Evolutionary conservation across 1,140 invertebrate species (phyloP).

Genomic region (Diplogasteroides magnus): DNA sequence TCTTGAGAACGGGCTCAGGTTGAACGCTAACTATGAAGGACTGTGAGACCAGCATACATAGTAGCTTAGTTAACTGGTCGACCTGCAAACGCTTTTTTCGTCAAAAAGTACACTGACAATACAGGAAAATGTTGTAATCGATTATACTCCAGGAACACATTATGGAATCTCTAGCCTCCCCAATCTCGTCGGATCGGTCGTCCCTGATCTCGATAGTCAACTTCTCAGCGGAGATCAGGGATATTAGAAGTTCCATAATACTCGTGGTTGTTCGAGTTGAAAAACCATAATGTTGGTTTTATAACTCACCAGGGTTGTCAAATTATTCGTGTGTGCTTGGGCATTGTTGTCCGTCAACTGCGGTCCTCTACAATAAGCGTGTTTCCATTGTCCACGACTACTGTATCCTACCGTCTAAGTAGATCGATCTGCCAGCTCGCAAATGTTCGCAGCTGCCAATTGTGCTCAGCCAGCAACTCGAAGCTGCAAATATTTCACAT

Average conservation of each 20-base stretch:
- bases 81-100: neutral
- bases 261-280: too few relatives aligned
- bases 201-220: neutral
- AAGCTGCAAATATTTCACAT: constrained; percentile 41
- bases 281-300: too few relatives aligned
- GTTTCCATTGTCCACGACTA: neutral
- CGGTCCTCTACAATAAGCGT: constrained; percentile 28
- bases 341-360: constrained; percentile 45
- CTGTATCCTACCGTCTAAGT: constrained; percentile 32
- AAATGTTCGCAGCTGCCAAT: constrained; percentile 52
- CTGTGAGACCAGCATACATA: constrained; percentile 53
- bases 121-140: neutral
- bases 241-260: too few relatives aligned
- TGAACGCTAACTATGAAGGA: constrained; percentile 52
- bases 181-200: neutral
- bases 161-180: neutral
- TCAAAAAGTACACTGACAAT: too few relatives aligned
- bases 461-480: constrained; percentile 51
- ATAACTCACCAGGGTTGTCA: constrained; percentile 32
- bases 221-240: too few relatives aligned
- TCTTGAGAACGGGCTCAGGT: constrained; percentile 54
- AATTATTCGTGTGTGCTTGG: constrained; percentile 44
- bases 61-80: constrained; percentile 50
- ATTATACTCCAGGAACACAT: neutral
- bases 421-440: constrained; percentile 52